A percentile compares a stretch with the other conserved stretches of the same genome.
Evolutionary conservation across 1,140 invertebrate genomes (phyloP).

Genomic region (Heliconius hewitsoni): DNA sequence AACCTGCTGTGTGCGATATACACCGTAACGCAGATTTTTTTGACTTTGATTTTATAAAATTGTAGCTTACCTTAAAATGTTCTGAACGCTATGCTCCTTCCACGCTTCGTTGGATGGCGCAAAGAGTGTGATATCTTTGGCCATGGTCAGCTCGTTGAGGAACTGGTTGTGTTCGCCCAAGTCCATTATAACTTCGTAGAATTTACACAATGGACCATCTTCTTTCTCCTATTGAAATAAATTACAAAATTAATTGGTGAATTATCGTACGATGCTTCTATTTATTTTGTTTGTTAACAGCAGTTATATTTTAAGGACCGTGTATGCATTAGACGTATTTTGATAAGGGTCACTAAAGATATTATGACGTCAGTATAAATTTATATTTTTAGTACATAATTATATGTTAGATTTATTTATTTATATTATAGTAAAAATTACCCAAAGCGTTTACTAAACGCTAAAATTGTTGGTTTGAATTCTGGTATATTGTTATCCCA

Average conservation of each 20-base stretch:
- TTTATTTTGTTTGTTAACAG: background rate
- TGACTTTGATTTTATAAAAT: too few relatives aligned
- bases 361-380: background rate
- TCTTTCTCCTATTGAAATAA: conserved; percentile 84
- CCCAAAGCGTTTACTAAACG: too few relatives aligned
- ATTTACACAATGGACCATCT: conserved; percentile 90
- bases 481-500: too few relatives aligned
- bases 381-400: background rate
- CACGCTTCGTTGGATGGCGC: conserved; percentile 94
- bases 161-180: conserved; percentile 86
- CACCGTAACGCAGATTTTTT: too few relatives aligned
- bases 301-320: background rate
- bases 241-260: background rate
- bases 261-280: background rate
- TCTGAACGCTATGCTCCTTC: conserved; percentile 84
- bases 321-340: background rate
- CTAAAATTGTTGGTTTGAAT: too few relatives aligned
- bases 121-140: conserved; percentile 90
- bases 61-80: background rate
- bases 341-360: background rate
- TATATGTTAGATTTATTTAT: background rate
- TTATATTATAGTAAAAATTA: too few relatives aligned
- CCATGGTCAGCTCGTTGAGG: conserved; percentile 85
- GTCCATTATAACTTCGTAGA: conserved; percentile 90
- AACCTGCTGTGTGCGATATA: too few relatives aligned